A percentile compares a stretch with the other conserved stretches of the same genome.
phyloP scores from a whole-genome alignment of 2,797 vertebrate genomes.

The Monodelphis domestica region DNA sequence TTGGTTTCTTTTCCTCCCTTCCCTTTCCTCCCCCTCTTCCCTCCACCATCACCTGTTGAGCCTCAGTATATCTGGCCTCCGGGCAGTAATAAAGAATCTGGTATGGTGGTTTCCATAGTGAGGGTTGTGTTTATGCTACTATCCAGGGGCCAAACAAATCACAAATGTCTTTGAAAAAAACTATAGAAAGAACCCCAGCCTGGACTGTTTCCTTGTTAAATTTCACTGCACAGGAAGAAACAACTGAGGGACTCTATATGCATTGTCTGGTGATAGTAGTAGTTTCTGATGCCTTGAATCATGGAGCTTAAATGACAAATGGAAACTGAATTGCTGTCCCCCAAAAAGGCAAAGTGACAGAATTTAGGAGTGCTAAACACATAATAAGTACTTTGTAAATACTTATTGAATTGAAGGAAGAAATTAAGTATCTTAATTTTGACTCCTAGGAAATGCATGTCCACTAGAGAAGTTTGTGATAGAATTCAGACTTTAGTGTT shows the following conservation, averaged over 20 bases:
- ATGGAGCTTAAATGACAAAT: neutral
- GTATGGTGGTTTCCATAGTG: conserved; percentile 45
- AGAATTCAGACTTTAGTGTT: neutral
- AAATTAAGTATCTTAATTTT: neutral
- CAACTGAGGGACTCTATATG: neutral
- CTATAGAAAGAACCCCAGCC: neutral
- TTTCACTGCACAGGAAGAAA: neutral
- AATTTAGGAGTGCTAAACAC: neutral
- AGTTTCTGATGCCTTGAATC: neutral
- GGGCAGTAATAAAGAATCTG: neutral
- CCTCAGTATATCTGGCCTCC: neutral
- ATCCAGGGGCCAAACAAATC: neutral
- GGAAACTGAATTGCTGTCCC: neutral
- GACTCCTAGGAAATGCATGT: neutral
- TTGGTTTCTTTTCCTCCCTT: neutral
- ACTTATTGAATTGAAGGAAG: neutral
- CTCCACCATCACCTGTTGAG: neutral
- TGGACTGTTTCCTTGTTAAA: neutral
- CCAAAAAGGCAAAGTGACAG: neutral
- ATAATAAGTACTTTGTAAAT: neutral
- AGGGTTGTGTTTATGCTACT: conserved; percentile 51
- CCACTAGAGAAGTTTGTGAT: neutral
- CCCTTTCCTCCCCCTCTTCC: neutral
- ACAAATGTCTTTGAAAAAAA: neutral
- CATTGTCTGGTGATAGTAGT: neutral